Evolutionary conservation across 2,113 vertebrate species (phyloP), one percentile per base, ranked within the genome.

Genomic region (Tursiops truncatus): DNA sequence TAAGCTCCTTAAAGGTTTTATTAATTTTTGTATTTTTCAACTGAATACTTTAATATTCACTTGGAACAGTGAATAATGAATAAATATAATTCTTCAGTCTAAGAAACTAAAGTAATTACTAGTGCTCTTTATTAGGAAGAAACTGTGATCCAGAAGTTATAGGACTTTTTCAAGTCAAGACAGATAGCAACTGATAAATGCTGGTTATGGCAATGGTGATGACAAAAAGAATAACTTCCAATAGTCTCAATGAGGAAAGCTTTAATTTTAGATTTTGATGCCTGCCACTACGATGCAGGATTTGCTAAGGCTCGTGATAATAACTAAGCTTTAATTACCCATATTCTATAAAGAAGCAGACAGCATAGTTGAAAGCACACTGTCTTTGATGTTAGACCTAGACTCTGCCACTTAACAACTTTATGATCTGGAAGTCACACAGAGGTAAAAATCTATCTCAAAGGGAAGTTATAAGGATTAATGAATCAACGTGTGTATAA

Each of bases 61-160:
- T 53, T 53, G 53, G 53, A 53, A 74, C 63, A 58, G 62, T 86
- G 26, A 92, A 92, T 36, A 89, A 15, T 74, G n/a, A 85, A 73
- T 71, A 92, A 76, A 94, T 82, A 85, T 7, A 79, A 62, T 84
- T 88, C 65, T 77, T 91, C 71, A 96, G 25, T 60, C 47, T 80
- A 96, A 89, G 56, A 88, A 60, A 94, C 41, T 63, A 88, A 95
- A 95, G 73, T 53, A 81, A 95, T 50, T 23, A 89, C 33, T n/a
- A 74, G 8, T 87, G 38, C 12, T 88, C 38, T 94, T 94, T 28
- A 94, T 38, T 91, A 84, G 14, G 47, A 97, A 95, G 36, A 96
- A 89, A 91, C 2, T 44, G 33, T 91, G 15, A 83, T 38, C 67
- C 38, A 85, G n/a, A 93, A 86, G n/a, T 71, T 70, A 90, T 10